Evolutionary conservation across 2,797 vertebrate genomes (phyloP).

Genomic region (Spondyliosoma cantharus): DNA sequence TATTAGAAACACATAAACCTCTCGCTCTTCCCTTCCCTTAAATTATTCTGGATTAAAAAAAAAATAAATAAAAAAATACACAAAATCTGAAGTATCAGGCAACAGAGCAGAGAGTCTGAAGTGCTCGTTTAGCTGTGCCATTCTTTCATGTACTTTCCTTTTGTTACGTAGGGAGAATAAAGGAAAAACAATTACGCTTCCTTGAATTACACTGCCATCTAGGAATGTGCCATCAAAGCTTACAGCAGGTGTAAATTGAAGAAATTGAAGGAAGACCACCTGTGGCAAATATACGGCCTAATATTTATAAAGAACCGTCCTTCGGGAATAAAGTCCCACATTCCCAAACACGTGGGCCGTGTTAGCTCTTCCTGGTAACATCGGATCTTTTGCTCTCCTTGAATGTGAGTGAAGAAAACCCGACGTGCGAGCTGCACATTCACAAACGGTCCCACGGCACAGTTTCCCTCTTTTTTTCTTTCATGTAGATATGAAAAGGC

Average conservation of each 20-base stretch:
- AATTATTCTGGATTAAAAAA: constrained; percentile 1
- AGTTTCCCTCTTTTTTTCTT: not conserved
- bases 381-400: constrained; percentile 9
- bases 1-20: constrained; percentile 19
- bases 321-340: constrained; percentile 18
- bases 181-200: not conserved
- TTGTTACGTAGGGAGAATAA: not conserved
- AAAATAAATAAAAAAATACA: not conserved
- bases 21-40: not conserved
- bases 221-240: not conserved
- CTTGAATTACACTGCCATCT: not conserved
- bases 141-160: not conserved
- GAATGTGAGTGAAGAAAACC: not conserved
- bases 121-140: not conserved
- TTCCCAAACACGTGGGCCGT: not conserved
- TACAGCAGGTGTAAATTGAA: constrained; percentile 4
- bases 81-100: not conserved
- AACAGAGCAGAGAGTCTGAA: not conserved
- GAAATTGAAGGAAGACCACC: constrained; percentile 14
- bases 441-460: not conserved
- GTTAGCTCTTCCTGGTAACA: constrained; percentile 10
- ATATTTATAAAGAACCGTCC: constrained; percentile 32
- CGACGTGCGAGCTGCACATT: not conserved
- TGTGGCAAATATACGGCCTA: constrained; percentile 23
- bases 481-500: not conserved